A percentile compares a stretch with the other conserved stretches of the same genome.
Evolutionary conservation across 2,113 vertebrate genomes (phyloP).

Genomic region (Thalassarche chlororhynchos): DNA sequence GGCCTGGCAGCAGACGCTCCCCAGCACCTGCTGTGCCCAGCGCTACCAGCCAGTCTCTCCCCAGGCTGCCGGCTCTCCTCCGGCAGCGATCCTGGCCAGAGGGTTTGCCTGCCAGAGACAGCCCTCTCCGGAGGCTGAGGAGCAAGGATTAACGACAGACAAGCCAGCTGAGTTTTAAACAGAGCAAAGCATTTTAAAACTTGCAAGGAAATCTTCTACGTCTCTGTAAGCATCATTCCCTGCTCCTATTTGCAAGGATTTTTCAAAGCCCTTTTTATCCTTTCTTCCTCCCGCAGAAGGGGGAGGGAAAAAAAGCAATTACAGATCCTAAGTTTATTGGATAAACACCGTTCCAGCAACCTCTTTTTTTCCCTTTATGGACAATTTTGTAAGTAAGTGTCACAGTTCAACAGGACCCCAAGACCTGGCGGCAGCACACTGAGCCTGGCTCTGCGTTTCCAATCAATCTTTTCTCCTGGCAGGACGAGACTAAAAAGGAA

Average conservation of each 20-base stretch:
- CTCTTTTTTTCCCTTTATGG: background rate
- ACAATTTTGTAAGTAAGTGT: background rate
- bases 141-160: background rate
- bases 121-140: background rate
- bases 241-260: background rate
- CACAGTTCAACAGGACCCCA: background rate
- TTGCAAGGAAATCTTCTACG: background rate
- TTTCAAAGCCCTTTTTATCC: constrained; percentile 14
- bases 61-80: background rate
- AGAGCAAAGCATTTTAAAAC: background rate
- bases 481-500: background rate
- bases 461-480: background rate
- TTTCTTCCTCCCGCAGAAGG: background rate
- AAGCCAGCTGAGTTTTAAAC: background rate
- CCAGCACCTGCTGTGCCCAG: no score
- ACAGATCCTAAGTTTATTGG: background rate
- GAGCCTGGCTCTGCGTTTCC: background rate
- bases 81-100: fast-evolving
- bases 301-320: background rate
- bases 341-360: background rate
- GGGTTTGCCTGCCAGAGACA: background rate
- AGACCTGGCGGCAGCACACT: background rate
- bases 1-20: background rate
- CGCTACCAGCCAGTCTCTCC: background rate
- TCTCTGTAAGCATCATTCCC: background rate